Evolutionary conservation across 2,888 invertebrate species (phyloP).

Genomic region (Chloroclystis v-ata): DNA sequence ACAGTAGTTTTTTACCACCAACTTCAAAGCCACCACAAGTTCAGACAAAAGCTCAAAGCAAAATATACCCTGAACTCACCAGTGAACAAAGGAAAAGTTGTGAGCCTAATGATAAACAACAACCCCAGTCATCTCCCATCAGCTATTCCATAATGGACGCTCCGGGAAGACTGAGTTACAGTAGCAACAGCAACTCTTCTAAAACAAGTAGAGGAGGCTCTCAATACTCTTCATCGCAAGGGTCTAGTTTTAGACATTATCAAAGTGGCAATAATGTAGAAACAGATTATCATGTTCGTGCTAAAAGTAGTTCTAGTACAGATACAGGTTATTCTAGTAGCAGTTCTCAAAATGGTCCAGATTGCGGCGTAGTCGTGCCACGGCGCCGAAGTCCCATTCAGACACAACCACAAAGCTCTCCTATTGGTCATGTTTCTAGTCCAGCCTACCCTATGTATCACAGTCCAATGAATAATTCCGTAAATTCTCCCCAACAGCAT

Average conservation of each 20-base stretch:
- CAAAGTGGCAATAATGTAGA: constrained; percentile 79
- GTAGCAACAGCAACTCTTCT: constrained; percentile 68
- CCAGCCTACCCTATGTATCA: constrained; percentile 91
- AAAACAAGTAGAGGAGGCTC: constrained; percentile 72
- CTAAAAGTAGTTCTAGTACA: constrained; percentile 80
- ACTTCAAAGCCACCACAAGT: constrained; percentile 76
- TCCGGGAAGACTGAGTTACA: constrained; percentile 80
- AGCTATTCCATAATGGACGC: constrained; percentile 87
- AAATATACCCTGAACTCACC: constrained; percentile 84
- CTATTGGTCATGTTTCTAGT: constrained; percentile 85
- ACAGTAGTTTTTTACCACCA: constrained; percentile 74
- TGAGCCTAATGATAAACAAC: constrained; percentile 72
- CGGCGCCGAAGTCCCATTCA: constrained; percentile 84
- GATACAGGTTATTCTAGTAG: constrained; percentile 81
- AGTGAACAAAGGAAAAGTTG: constrained; percentile 76
- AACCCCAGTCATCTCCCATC: constrained; percentile 83
- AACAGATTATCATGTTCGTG: constrained; percentile 79
- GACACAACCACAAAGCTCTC: constrained; percentile 84
- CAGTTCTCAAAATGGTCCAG: constrained; percentile 81
- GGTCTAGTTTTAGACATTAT: constrained; percentile 80
- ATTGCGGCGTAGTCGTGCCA: constrained; percentile 81
- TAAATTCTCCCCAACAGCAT: constrained; percentile 84
- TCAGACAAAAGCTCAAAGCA: constrained; percentile 87
- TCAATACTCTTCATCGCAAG: constrained; percentile 73
- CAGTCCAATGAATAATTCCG: constrained; percentile 87